Conservation (phyloP, 2,797 vertebrate genomes). For the Parauchenoglanis ngamensis region DNA sequence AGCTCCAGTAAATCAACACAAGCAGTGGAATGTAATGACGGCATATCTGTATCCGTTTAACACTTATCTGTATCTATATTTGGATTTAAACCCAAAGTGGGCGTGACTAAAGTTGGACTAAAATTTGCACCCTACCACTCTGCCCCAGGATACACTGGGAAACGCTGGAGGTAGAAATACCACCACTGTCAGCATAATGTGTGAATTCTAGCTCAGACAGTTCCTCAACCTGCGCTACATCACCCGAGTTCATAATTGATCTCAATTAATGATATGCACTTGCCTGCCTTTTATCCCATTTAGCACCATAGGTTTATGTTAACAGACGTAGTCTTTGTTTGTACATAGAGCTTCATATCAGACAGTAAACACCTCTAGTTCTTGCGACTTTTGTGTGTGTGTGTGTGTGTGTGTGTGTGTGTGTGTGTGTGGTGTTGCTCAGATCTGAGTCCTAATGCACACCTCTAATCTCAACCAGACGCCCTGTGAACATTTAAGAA, state of each 20-base stretch:
- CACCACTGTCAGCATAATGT: not conserved
- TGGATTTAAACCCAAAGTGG: not conserved
- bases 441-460: not conserved
- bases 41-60: not conserved
- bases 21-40: not conserved
- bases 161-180: not conserved
- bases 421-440: not conserved
- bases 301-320: no score
- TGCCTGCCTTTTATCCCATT: not conserved
- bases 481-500: not conserved
- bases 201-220: not conserved
- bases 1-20: not conserved
- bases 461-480: not conserved
- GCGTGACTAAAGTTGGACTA: not conserved
- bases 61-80: not conserved
- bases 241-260: not conserved
- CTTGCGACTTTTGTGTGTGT: not conserved
- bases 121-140: not conserved
- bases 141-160: not conserved
- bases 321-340: not conserved
- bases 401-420: no score
- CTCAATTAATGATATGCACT: not conserved
- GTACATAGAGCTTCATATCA: not conserved
- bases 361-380: not conserved
- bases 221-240: not conserved